Conservation (phyloP, 2,113 vertebrate species). For the Andinoacara biseriatus region DNA sequence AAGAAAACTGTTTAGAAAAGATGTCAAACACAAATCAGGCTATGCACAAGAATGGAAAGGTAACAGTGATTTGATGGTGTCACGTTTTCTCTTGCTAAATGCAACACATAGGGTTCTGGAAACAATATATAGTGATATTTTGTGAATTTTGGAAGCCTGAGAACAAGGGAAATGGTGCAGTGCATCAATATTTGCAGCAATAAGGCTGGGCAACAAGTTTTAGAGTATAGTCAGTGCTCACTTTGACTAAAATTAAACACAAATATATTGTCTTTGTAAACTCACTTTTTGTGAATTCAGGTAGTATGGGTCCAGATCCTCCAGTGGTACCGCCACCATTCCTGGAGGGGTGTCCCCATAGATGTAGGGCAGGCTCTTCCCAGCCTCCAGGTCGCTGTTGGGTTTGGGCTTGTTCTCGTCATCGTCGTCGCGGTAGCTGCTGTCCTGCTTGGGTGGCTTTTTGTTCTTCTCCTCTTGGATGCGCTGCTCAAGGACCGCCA, state of each 20-base stretch:
- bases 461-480: constrained; percentile 92
- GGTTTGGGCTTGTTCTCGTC: constrained; percentile 94
- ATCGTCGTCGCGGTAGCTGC: constrained; percentile 96
- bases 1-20: background rate
- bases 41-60: background rate
- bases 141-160: constrained; percentile 9
- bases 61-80: background rate
- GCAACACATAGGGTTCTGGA: background rate
- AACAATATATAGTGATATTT: background rate
- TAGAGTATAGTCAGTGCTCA: background rate
- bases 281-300: constrained; percentile 95
- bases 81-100: background rate
- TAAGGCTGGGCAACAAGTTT: background rate
- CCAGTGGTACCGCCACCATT: constrained; percentile 92
- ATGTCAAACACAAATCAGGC: background rate
- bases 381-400: constrained; percentile 97
- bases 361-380: constrained; percentile 96
- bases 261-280: constrained; percentile 46
- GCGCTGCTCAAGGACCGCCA: constrained; percentile 95
- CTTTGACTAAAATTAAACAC: background rate
- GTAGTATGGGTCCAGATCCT: constrained; percentile 99
- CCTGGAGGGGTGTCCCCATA: constrained; percentile 92
- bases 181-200: background rate
- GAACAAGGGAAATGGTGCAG: background rate
- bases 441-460: constrained; percentile 94